These are phyloP conservation scores for Pogonomyrmex barbatus DNA, from an alignment of 1,140 invertebrate species.

Conservation along the genomic window DNA sequence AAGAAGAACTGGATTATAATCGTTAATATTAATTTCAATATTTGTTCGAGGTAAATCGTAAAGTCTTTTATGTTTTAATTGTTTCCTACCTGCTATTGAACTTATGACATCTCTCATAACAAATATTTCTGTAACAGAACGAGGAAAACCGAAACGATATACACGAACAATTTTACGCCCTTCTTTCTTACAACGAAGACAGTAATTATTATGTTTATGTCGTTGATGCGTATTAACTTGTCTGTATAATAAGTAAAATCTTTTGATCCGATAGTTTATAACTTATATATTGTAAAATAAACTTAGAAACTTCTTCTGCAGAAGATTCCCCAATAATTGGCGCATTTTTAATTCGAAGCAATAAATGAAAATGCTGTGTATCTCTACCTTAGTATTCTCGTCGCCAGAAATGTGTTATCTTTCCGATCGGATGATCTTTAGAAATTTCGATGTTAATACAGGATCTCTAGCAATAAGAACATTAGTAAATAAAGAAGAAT, in stretches of 20 bases:
- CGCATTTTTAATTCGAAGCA: slow-evolving; percentile 23
- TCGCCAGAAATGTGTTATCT: slow-evolving; percentile 22
- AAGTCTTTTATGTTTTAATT: too few species aligned
- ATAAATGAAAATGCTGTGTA: slow-evolving; percentile 25
- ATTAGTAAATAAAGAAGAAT: too few species aligned
- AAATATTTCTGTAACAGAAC: neutral
- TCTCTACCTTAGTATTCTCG: slow-evolving; percentile 23
- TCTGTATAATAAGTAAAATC: neutral
- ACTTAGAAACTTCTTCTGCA: neutral
- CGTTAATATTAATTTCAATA: too few species aligned
- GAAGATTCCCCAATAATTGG: neutral
- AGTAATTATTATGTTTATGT: slow-evolving; percentile 27
- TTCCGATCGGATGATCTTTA: neutral
- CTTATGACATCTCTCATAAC: neutral
- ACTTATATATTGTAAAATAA: slow-evolving; percentile 24
- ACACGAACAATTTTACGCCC: neutral
- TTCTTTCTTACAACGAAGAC: slow-evolving; percentile 2
- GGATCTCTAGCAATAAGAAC: neutral
- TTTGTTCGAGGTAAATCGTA: too few species aligned
- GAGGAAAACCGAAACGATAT: slow-evolving; percentile 18
- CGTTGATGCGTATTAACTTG: slow-evolving; percentile 4
- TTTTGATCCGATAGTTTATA: slow-evolving; percentile 6
- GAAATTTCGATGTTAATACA: neutral
- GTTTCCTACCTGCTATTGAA: slow-evolving; percentile 1
- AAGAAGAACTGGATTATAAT: too few species aligned